Evolutionary conservation across 2,113 vertebrate species (phyloP), one percentile per base, ranked within the genome.

Genomic region (Tragulus kanchil): DNA sequence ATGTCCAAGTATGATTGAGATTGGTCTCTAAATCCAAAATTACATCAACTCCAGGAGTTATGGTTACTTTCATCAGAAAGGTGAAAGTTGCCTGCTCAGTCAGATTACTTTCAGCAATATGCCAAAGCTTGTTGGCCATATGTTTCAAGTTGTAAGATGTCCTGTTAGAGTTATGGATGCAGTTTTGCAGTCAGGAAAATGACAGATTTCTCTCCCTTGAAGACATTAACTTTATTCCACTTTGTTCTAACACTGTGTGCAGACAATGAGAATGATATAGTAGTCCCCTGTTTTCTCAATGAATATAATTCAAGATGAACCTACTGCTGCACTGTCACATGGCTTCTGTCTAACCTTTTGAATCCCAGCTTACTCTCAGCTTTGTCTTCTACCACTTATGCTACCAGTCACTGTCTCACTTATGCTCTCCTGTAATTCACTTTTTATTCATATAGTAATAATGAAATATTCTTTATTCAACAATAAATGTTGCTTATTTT

Each of bases 181-280:
- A 94, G 97, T 94, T 97, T 90, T 92, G 45, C 64, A 77, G 95
- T 92, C 81, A 95, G 88, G 75, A 96, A 97, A 97, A 97, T 97
- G 97, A 98, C 81, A 96, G 31, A 98, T 97, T 96, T 95, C 95
- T 92, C 93, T 97, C 77, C 89, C 84, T 97, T 95, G 92, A 85
- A 98, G 96, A 97, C 92, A 95, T 97, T 98, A 97, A 90, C 97
- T 98, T 93, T 96, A 95, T 95, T 97, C 81, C 77, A 97, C 97
- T 97, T 98, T 98, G 97, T 97, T 98, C 92, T 95, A 98, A 96
- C 96, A 95, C 87, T 87, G 77, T 97, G 87, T 95, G 61, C 81
- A 97, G 93, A 96, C 93, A 97, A 95, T 93, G 96, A 93, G 93
- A 58, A 93, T 97, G 97, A 98, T 97, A 93, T 69, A 98, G 56